These are phyloP conservation scores for Anarhynchus alexandrinus DNA, from an alignment of 2,113 vertebrate genomes.

Conservation along the genomic window DNA sequence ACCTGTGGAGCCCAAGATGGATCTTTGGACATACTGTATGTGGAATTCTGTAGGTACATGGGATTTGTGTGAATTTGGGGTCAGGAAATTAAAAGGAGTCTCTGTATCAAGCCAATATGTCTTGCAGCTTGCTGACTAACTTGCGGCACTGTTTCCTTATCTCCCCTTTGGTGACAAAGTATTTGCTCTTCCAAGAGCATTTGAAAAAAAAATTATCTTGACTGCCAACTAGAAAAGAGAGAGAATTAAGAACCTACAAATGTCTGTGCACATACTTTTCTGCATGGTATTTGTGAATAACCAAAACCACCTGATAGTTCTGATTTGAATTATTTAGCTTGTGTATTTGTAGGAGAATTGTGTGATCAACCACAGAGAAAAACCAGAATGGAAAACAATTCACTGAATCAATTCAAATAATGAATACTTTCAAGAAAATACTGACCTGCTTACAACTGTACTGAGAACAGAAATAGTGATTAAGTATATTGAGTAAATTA, in stretches of 20 bases:
- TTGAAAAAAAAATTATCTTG: neutral
- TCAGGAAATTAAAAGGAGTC: neutral
- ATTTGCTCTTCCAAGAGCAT: neutral
- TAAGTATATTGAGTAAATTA: neutral
- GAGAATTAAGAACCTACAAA: neutral
- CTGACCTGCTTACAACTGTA: neutral
- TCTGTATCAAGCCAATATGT: neutral
- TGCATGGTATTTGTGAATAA: neutral
- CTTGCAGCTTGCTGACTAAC: neutral
- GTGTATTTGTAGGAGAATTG: neutral
- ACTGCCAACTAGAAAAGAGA: neutral
- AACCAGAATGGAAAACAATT: neutral
- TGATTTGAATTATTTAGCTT: neutral
- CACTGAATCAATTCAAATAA: neutral
- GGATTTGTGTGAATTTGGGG: neutral
- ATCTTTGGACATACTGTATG: neutral
- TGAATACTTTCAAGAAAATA: neutral
- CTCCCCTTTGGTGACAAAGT: neutral
- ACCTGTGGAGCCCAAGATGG: neutral
- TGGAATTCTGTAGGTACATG: neutral
- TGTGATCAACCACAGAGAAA: neutral
- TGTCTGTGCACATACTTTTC: neutral
- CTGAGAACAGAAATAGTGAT: neutral
- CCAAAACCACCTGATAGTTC: neutral
- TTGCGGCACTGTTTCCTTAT: accelerated